phyloP scores from a whole-genome alignment of 2,797 vertebrate genomes.

The Sebastes kiyomatsui region DNA sequence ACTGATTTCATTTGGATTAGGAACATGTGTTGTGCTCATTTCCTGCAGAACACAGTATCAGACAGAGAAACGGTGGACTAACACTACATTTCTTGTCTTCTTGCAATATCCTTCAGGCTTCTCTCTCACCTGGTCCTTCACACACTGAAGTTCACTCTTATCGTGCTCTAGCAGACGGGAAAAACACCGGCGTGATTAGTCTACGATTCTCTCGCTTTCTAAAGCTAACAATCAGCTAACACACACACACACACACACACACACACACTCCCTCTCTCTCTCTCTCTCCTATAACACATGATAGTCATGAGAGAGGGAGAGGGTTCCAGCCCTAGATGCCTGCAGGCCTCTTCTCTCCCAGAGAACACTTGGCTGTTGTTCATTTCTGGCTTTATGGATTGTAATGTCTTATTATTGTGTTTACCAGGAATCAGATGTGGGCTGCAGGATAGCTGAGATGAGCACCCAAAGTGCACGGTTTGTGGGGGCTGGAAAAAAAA shows the following conservation, averaged over 20 bases:
- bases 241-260: neutral
- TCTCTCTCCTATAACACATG: neutral
- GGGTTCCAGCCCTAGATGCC: neutral
- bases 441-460: neutral
- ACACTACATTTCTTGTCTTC: neutral
- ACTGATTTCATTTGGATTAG: constrained; percentile 38
- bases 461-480: neutral
- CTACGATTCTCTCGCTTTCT: neutral
- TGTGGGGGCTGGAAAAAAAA: too few species aligned
- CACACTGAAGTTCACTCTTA: neutral
- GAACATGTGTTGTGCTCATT: constrained; percentile 38
- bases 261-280: neutral
- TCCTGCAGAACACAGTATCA: constrained; percentile 19
- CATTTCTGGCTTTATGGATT: neutral
- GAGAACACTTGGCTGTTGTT: constrained; percentile 29
- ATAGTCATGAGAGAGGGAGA: constrained; percentile 17
- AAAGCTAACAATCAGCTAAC: neutral
- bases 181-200: neutral
- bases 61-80: neutral
- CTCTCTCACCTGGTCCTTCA: neutral
- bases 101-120: neutral
- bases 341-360: constrained; percentile 9
- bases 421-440: constrained; percentile 3
- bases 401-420: neutral
- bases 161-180: neutral